Evolutionary conservation across 2,888 invertebrate species (phyloP), one percentile per base, ranked within the genome.

Genomic region (Caenorhabditis afra): DNA sequence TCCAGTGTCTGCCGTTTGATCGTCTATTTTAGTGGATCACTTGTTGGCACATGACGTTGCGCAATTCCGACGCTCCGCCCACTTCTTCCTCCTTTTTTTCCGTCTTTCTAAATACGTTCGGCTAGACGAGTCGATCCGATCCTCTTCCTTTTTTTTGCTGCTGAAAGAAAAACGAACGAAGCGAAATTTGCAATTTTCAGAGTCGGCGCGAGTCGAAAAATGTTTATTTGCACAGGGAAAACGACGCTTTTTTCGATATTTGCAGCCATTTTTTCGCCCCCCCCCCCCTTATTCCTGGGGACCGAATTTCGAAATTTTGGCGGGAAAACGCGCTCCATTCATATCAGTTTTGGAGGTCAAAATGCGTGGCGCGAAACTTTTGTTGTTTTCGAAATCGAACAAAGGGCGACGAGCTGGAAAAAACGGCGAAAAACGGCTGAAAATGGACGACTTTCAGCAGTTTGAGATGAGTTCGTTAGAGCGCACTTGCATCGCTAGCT

Each of bases 21-120:
- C 73, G 12, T 44, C 37, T 73, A 73, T 58, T 64, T 47, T 64
- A 73, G 64, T 64, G 50, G 57, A 73, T 73, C 73, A 73, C 57
- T 64, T 18, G 37, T 37, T 45, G 53, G 61, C 57, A 55, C 37
- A 55, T 55, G 55, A 55, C 44, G 57, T 29, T 29, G 29, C 29
- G 29, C 3, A 29, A 29, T 29, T 7, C 10, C 18, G 8, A 2
- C 22, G 18, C 53, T 53, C 53, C 53, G 53, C 53, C 53, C 22
- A 23, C 35, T 52, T 53, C 35, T 53, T 35, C 29, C 29, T 29
- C 3, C 12, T 52, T 52, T 44, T 44, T 29, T 23, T 50, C n/a
- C n/a, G n/a, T n/a, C n/a, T n/a, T n/a, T n/a, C n/a, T n/a, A n/a
- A n/a, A n/a, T n/a, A n/a, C n/a, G n/a, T n/a, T n/a, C n/a, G n/a